Evolutionary conservation across 2,113 vertebrate genomes (phyloP).

Genomic region (Ginglymostoma cirratum): DNA sequence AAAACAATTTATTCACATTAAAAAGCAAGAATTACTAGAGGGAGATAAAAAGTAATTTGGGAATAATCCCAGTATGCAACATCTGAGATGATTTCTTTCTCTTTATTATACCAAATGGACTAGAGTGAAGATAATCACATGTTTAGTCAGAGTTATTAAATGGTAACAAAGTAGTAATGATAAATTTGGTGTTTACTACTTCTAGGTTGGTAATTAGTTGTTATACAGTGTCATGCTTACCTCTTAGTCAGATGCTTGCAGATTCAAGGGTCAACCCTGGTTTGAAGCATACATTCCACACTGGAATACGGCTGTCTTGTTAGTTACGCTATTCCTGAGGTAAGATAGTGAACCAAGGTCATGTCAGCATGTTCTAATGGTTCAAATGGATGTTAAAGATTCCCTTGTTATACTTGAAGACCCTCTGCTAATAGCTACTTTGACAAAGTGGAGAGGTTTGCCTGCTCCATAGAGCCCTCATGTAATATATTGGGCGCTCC

Average conservation of each 20-base stretch:
- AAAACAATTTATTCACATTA: not conserved
- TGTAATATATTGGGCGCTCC: too few species aligned
- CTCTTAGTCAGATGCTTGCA: not conserved
- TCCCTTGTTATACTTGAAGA: not conserved
- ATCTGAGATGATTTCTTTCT: not conserved
- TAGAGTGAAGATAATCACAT: not conserved
- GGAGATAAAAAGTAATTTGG: not conserved
- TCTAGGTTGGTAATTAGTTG: not conserved
- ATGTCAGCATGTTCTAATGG: not conserved
- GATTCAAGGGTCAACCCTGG: not conserved
- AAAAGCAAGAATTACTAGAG: not conserved
- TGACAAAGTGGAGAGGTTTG: too few species aligned
- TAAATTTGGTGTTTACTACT: not conserved
- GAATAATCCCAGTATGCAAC: not conserved
- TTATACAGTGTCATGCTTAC: not conserved
- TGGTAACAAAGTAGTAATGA: not conserved
- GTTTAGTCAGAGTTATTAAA: not conserved
- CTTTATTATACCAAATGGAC: not conserved
- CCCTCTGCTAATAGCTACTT: too few species aligned
- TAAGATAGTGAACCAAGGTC: not conserved
- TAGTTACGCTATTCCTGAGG: not conserved
- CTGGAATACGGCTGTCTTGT: not conserved
- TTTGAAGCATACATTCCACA: not conserved
- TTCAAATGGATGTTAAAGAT: not conserved
- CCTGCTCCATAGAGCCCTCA: too few species aligned